These are phyloP conservation scores for Melanotaenia boesemani DNA, from an alignment of 2,797 vertebrate species.

Conservation along the genomic window DNA sequence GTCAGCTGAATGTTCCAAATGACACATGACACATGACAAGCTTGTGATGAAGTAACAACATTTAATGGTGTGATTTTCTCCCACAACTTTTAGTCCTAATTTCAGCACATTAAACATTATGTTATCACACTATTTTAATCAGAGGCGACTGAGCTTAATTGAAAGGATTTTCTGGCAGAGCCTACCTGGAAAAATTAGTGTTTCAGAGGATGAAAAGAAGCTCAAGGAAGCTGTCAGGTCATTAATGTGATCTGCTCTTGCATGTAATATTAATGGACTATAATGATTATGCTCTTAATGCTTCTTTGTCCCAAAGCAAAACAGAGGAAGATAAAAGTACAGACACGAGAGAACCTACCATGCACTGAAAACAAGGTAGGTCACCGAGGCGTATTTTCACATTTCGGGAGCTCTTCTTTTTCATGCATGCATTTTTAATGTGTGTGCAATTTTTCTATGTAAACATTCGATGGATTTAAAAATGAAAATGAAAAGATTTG, in stretches of 20 bases:
- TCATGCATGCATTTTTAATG: constrained; percentile 8
- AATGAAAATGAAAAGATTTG: constrained; percentile 39
- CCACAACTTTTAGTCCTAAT: not conserved
- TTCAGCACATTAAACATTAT: constrained; percentile 13
- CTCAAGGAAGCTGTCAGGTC: constrained; percentile 33
- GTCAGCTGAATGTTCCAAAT: not conserved
- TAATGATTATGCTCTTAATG: constrained; percentile 61
- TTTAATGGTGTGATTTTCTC: not conserved
- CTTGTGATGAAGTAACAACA: not conserved
- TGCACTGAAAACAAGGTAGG: constrained; percentile 77
- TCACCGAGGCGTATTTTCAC: constrained; percentile 17
- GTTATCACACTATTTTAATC: constrained; percentile 1
- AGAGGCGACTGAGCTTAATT: not conserved
- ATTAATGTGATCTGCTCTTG: constrained; percentile 58
- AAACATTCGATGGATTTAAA: not conserved
- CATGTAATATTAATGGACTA: constrained; percentile 67
- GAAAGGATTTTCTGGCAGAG: constrained; percentile 18
- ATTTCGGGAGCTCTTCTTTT: constrained; percentile 23
- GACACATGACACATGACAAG: not conserved
- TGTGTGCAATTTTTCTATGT: constrained; percentile 18
- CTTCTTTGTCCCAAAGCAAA: constrained; percentile 59
- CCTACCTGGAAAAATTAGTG: constrained; percentile 37
- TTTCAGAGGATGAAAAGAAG: constrained; percentile 46
- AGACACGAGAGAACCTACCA: constrained; percentile 64
- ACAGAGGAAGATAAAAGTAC: constrained; percentile 50